phyloP scores from a whole-genome alignment of 2,797 vertebrate species.

The Mycteria americana region DNA sequence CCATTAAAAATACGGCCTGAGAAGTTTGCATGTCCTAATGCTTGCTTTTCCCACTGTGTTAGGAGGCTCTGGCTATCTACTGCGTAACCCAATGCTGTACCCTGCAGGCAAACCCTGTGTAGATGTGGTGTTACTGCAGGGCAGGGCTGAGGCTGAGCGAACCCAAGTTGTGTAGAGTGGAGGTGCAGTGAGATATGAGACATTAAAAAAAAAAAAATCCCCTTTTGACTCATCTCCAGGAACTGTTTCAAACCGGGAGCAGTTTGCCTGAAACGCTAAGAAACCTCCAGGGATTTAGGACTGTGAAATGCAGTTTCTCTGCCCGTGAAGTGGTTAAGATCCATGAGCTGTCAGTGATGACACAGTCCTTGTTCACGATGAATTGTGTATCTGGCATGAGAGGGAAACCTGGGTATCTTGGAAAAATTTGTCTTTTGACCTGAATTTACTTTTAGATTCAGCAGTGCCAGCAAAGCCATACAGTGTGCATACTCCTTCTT shows the following conservation, averaged over 20 bases:
- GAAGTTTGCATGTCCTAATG: too few species aligned
- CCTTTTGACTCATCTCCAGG: neutral
- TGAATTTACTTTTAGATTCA: neutral
- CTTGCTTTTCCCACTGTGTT: neutral
- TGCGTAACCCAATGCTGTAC: neutral
- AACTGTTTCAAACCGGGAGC: neutral
- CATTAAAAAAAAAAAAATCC: neutral
- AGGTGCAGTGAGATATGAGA: neutral
- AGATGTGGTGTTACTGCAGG: neutral
- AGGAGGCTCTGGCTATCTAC: neutral
- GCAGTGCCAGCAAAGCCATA: neutral
- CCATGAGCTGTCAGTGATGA: neutral
- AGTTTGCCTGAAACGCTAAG: neutral
- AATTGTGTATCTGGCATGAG: neutral
- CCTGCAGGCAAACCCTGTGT: neutral
- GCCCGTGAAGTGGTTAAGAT: rapidly evolving
- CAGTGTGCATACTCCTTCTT: neutral
- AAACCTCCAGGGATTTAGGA: neutral
- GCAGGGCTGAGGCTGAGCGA: neutral
- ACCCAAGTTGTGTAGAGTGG: neutral
- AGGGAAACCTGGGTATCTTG: neutral
- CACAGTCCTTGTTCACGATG: neutral
- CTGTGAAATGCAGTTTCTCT: neutral
- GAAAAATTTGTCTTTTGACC: neutral
- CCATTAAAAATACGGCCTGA: neutral